A percentile compares a stretch with the other conserved stretches of the same genome.
phyloP scores from a whole-genome alignment of 2,113 vertebrate genomes.

The Neofelis nebulosa region DNA sequence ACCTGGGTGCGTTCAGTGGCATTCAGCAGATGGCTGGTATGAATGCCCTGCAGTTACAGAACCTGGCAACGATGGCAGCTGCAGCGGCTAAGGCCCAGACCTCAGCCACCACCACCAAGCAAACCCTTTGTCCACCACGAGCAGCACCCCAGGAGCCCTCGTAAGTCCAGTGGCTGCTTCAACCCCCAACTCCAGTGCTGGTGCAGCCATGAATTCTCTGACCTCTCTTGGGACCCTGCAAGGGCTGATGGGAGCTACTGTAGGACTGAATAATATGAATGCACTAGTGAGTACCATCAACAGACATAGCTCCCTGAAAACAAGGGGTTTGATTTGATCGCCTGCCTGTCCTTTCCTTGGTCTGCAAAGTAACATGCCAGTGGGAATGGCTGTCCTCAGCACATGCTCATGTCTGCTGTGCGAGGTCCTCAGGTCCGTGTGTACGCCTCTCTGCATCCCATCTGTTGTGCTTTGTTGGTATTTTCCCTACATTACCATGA shows the following conservation, averaged over 20 bases:
- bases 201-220: constrained; percentile 97
- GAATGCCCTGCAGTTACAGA: constrained; percentile 99
- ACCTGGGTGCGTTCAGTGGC: constrained; percentile 98
- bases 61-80: constrained; percentile 97
- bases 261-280: constrained; percentile 99
- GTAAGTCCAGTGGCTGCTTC: constrained; percentile 96
- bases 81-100: constrained; percentile 98
- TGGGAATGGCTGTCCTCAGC: constrained; percentile 88
- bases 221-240: constrained; percentile 99
- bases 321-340: constrained; percentile 83
- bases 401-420: constrained; percentile 84
- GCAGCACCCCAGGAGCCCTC: constrained; percentile 96
- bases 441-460: constrained; percentile 75
- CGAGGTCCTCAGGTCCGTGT: constrained; percentile 81
- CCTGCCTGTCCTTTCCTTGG: constrained; percentile 76
- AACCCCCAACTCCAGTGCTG: constrained; percentile 92
- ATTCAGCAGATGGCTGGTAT: constrained; percentile 99
- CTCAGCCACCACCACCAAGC: constrained; percentile 98
- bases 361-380: constrained; percentile 80
- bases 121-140: constrained; percentile 96
- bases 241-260: constrained; percentile 97
- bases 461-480: constrained; percentile 73
- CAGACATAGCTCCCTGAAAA: constrained; percentile 86
- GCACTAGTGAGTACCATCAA: constrained; percentile 99
- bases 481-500: constrained; percentile 34